Evolutionary conservation across 2,888 invertebrate species (phyloP), one percentile per base, ranked within the genome.

Genomic region (Mythimna vitellina): DNA sequence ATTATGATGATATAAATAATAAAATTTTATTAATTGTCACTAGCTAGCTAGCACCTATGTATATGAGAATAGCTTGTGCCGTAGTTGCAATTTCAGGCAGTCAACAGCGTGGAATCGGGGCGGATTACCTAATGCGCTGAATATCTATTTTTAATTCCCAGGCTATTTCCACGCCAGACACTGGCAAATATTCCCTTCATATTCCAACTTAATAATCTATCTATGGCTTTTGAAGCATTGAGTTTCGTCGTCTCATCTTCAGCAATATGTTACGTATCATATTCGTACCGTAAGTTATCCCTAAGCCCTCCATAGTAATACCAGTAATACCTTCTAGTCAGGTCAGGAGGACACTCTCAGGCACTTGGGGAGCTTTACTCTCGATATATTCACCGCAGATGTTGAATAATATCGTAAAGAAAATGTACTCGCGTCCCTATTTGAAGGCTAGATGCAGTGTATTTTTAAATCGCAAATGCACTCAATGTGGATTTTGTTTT

Each of bases 331-430:
- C 49, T 32, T 68, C 49, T 51, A 75, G 49, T 57, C n/a, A n/a
- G n/a, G n/a, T n/a, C n/a, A n/a, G n/a, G n/a, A n/a, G n/a, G n/a
- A n/a, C n/a, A 38, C 29, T 65, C 38, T 20, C 9, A 49, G 49
- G 62, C 6, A 66, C 49, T 76, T 20, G 9, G 20, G 10, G 12
- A 60, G 61, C 42, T 71, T 70, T 76, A 49, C 71, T 56, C 60
- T 71, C 51, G 29, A 66, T 64, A 60, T 71, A 56, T 77, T 66
- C 71, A 49, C 42, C 14, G 42, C 71, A 66, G 29, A 70, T 60
- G 51, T 66, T 66, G 71, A 71, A 77, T 64, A 56, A 65, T 67
- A 77, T 72, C 35, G 67, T 10, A 1, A 51, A 54, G 60, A 61
- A 53, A 65, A 65, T 61, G 56, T 56, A 57, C 60, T 64, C 61